Percentiles rank a stretch among this genome's conserved stretches.
Conservation (phyloP, 1,140 invertebrate genomes). For the Pseudobourletiella spinata region DNA sequence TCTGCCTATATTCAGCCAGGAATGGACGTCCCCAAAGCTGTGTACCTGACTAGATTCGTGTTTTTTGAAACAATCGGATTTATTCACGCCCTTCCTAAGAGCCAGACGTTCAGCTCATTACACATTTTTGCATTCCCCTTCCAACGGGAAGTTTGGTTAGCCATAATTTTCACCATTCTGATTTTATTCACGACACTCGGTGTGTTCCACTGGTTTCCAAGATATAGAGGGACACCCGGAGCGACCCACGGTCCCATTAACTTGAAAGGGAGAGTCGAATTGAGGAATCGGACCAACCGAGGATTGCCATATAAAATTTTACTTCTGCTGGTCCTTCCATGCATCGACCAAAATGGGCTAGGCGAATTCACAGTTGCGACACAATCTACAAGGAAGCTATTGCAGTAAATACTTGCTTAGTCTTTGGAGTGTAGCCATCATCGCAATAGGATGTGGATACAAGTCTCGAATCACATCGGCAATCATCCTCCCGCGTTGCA, state of each 20-base stretch:
- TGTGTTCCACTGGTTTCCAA: neutral
- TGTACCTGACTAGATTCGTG: neutral
- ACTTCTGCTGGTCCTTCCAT: neutral
- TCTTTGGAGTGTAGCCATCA: neutral
- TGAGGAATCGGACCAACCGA: neutral
- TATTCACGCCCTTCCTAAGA: neutral
- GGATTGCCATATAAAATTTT: neutral
- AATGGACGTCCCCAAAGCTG: neutral
- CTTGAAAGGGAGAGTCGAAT: no score
- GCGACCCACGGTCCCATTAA: no score
- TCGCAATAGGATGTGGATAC: neutral
- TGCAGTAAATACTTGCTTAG: neutral
- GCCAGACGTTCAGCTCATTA: neutral
- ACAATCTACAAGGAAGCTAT: neutral
- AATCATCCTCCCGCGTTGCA: neutral
- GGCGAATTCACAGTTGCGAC: no score
- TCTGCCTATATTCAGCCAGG: neutral
- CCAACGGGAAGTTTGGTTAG: neutral
- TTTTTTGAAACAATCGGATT: neutral
- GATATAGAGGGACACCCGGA: neutral
- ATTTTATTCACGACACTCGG: neutral
- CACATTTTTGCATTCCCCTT: neutral
- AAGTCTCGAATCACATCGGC: neutral
- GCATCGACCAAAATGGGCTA: neutral
- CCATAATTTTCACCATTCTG: neutral